Conservation (phyloP, 1,140 invertebrate species). For the Berghia stephanieae region DNA sequence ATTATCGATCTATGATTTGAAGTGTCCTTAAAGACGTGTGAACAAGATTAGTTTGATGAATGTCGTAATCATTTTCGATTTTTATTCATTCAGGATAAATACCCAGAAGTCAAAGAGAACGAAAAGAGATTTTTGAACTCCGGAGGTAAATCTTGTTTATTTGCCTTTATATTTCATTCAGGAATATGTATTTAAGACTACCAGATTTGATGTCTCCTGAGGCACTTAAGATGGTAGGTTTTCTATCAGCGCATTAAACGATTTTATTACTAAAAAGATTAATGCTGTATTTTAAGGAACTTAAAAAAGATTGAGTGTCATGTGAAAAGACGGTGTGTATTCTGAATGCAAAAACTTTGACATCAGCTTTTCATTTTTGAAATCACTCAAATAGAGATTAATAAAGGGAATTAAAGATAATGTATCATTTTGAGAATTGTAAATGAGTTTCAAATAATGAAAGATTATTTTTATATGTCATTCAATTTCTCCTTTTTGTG, state of each 20-base stretch:
- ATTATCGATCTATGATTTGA: no score
- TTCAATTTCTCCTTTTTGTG: no score
- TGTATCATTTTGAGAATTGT: neutral
- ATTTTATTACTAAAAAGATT: neutral
- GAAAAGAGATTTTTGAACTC: slow-evolving; percentile 94
- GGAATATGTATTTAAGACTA: neutral
- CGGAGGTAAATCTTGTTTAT: slow-evolving; percentile 72
- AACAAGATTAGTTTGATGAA: no score
- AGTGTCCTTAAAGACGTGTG: no score
- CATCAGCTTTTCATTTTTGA: no score
- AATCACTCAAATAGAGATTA: no score
- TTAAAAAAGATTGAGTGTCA: neutral
- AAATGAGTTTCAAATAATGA: neutral
- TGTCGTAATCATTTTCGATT: no score
- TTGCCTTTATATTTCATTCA: neutral
- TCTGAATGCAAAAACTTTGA: no score
- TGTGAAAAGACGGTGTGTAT: no score
- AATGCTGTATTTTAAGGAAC: neutral
- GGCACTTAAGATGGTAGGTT: neutral
- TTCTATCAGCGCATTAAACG: no score
- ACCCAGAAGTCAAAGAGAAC: slow-evolving; percentile 71
- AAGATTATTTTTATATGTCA: neutral
- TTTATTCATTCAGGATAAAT: slow-evolving; percentile 68
- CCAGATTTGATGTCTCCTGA: neutral
- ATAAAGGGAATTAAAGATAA: neutral